phyloP scores from a whole-genome alignment of 2,113 vertebrate species.

The Anoura caudifer region DNA sequence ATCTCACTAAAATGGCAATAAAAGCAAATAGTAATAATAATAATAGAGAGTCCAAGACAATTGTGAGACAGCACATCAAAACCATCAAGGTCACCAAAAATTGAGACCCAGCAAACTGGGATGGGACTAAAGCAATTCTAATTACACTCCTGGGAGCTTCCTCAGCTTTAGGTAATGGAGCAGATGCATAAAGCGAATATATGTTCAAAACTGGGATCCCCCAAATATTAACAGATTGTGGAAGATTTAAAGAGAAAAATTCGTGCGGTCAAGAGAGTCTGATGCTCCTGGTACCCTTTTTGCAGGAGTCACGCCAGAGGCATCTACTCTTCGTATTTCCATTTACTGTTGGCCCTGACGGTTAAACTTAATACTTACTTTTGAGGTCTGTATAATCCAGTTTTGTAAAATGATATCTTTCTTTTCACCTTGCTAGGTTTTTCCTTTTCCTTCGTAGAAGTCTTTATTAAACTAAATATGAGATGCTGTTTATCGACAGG shows the following conservation, averaged over 20 bases:
- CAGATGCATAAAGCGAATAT: slow-evolving; percentile 18
- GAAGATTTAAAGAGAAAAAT: slow-evolving; percentile 33
- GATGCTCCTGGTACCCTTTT: not conserved
- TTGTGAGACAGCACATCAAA: slow-evolving; percentile 15
- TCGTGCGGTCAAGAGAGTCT: not conserved
- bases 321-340: not conserved
- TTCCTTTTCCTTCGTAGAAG: not conserved
- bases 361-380: not conserved
- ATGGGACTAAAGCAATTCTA: not conserved
- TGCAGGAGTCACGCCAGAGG: not conserved
- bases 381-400: not conserved
- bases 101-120: not conserved
- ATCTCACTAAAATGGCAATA: slow-evolving; percentile 31
- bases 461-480: not conserved
- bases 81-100: not conserved
- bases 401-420: not conserved
- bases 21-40: not conserved
- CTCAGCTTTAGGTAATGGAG: slow-evolving; percentile 2
- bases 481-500: not conserved
- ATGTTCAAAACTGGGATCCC: slow-evolving; percentile 42
- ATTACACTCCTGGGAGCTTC: slow-evolving; percentile 9
- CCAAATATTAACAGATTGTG: slow-evolving; percentile 30
- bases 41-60: not conserved
- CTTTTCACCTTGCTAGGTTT: not conserved
- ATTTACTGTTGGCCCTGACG: not conserved